A percentile compares a stretch with the other conserved stretches of the same genome.
Conservation (phyloP, 2,888 invertebrate species). For the Drosophila melanosoma region DNA sequence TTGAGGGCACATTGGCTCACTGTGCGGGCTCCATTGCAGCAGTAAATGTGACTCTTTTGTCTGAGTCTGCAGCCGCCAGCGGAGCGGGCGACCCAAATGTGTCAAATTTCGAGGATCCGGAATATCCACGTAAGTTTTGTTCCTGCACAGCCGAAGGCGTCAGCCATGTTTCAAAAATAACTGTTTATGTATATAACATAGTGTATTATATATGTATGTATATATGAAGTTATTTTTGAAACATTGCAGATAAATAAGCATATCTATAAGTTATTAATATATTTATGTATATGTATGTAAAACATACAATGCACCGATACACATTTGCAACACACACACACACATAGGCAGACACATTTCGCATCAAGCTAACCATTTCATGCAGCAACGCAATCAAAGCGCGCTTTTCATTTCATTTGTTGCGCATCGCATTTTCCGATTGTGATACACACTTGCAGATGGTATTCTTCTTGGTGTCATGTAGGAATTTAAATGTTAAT, state of each 20-base stretch:
- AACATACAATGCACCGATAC: constrained; percentile 3
- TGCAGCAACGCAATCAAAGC: constrained; percentile 41
- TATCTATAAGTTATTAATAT: background rate
- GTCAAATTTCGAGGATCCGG: constrained; percentile 60
- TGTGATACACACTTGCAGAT: background rate
- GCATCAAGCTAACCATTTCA: constrained; percentile 22
- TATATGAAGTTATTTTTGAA: too few relatives aligned
- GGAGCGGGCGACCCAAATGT: constrained; percentile 8
- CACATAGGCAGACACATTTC: background rate
- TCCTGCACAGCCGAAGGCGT: background rate
- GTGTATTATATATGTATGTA: background rate
- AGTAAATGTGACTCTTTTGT: constrained; percentile 38
- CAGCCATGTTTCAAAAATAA: constrained; percentile 21
- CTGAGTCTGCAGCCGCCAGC: constrained; percentile 12
- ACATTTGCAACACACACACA: constrained; percentile 1
- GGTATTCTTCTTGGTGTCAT: background rate
- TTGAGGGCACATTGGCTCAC: constrained; percentile 54
- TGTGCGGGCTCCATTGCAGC: constrained; percentile 70
- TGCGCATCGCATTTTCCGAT: constrained; percentile 29
- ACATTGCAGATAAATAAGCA: too few relatives aligned
- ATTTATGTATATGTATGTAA: background rate
- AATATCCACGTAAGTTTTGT: constrained; percentile 69
- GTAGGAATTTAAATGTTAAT: background rate
- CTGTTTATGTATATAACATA: background rate
- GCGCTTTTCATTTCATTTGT: constrained; percentile 44